Base-by-base conservation (phyloP, 2,113 vertebrate genomes). In the Aegithalos caudatus region DNA sequence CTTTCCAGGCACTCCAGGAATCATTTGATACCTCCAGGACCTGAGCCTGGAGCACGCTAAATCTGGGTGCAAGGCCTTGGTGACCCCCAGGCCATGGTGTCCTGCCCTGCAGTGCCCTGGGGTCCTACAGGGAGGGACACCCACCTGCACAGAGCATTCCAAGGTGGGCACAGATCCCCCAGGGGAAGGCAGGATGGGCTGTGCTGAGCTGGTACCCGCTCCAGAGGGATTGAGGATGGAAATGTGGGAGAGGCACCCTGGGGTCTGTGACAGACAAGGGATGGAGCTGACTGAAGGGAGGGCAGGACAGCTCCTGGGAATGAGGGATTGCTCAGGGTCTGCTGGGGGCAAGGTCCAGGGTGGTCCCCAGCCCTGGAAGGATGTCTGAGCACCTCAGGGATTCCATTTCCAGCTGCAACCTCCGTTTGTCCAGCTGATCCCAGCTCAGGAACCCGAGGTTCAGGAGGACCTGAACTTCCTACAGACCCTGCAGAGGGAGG, bases 261-360 rank as follows among this genome's bases (percentile, higher is more conserved):
- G 17, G 40, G 24, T 7, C 44, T 0, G 0, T 22, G 45, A 3
- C 6, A 17, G 29, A 6, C 21, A 1, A 16, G 29, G 57, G 28
- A 4, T 14, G 64, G 62, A 31, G 17, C 1, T 25, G 61, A 4
- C 7, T 0, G 0, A 4, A 17, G 40, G 53, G 50, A 9, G 33
- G 24, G 11, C 19, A 73, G 15, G 22, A 42, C 14, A 38, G 1
- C 50, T 44, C 20, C 54, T 29, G 64, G 77, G 42, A 33, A 16
- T 0, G 3, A 71, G 42, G n/a, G 27, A 13, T 37, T 56, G 48
- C 33, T 54, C 33, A 0, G 47, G 14, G 2, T 8, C n/a, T 53
- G 42, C 70, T 37, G 56, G 22, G 20, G 14, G 5, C 1, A 8
- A 25, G 48, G 38, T 14, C 74, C 48, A 44, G 31, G 33, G 10